Base-by-base conservation (phyloP, 2,797 vertebrate species). In the Poecile montanus region DNA sequence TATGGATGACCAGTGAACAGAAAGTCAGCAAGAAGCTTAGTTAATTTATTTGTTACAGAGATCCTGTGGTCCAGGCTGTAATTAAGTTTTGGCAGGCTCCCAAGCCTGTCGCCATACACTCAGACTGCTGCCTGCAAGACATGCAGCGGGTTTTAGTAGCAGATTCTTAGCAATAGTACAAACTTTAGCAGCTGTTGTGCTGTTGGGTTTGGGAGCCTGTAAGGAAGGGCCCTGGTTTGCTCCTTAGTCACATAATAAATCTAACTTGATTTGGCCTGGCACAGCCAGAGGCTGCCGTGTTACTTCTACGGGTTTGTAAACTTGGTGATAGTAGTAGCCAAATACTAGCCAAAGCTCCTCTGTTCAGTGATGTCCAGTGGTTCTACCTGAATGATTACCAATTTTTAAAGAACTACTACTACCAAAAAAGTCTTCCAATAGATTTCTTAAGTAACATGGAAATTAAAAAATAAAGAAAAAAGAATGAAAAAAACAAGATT, bases 11-110 rank as follows among this genome's bases (percentile, higher is more conserved):
- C 54, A 84, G 80, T 85, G 62, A 91, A 84, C n/a, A 57, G 54
- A 86, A 96, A 92, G 42, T 58, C 80, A 92, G 73, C 54, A 92
- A 72, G 91, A 92, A 3, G 11, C 16, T 79, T 74, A 66, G 47
- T 36, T 92, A 88, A 94, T 91, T 94, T 81, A 90, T 85, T 86
- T 87, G 66, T 86, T 91, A 72, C 38, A 81, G 62, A 78, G 42
- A 61, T 92, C 27, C n/a, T 2, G 1, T 30, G 53, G 58, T 60
- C 78, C 68, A 74, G 40, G 36, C 40, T 83, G 22, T 53, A 62
- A 89, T 93, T 84, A 86, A 81, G 17, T 25, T 16, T 84, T 91
- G 94, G 76, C 68, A 63, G 53, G 19, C 17, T 86, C 45, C 79
- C 79, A 91, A 51, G 27, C 4, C 50, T 4, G 5, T 68, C 38